Evolutionary conservation across 2,797 vertebrate genomes (phyloP), one percentile per base, ranked within the genome.

Genomic region (Limosa lapponica): DNA sequence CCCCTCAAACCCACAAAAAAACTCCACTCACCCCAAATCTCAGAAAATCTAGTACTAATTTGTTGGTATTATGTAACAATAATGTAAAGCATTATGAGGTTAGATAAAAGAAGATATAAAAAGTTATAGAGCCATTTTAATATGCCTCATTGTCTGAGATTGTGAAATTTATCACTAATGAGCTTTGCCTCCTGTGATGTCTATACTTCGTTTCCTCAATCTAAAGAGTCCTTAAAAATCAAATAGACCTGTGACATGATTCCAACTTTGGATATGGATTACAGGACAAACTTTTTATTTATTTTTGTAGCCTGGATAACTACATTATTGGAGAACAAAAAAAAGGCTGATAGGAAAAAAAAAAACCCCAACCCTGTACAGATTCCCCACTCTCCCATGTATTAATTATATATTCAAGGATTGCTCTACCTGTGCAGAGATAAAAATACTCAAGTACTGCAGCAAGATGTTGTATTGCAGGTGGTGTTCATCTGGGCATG

Each of bases 361-460:
- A 19, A 48, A 24, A 13, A n/a, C n/a, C 12, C 12, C 14, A 51
- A 2, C 5, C 16, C 11, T 41, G 9, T 72, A 59, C 17, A 57
- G 14, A 25, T 81, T 37, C 22, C 9, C 5, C 8, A 13, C n/a
- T 16, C 16, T 54, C 8, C 24, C 11, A 32, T 32, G 13, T 49
- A 19, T 55, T 92, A 28, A 36, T 90, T 90, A 32, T n/a, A 43
- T 16, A 65, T 91, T 84, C 83, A 73, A 75, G 34, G 12, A 39
- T 27, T 73, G 30, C 13, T 75, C 62, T 91, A 85, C 74, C 87
- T 92, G 36, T 81, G 49, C 79, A 78, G 69, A 62, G 79, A 88
- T 83, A 93, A 91, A 95, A 95, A 91, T 74, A 93, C 18, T 57
- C 15, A 67, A 88, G 37, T 85, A 46, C 66, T 87, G 90, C 83